Conservation (phyloP, 2,113 vertebrate species). For the Calypte anna region DNA sequence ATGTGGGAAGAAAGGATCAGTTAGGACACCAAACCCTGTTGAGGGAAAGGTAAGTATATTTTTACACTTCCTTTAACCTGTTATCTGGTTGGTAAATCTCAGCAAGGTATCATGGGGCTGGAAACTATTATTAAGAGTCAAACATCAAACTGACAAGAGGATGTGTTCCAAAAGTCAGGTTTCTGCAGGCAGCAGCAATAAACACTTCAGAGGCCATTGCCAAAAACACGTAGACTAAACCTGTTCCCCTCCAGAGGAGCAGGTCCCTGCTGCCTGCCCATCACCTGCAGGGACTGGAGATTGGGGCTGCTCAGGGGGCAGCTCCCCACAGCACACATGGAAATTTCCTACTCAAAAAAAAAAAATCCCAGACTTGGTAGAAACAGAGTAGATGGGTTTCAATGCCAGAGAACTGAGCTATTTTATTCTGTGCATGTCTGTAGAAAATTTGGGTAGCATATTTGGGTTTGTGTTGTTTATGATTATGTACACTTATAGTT, state of each 20-base stretch:
- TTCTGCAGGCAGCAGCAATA: constrained; percentile 52
- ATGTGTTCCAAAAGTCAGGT: constrained; percentile 50
- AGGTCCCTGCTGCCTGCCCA: neutral
- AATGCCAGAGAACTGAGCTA: neutral
- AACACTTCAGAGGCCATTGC: neutral
- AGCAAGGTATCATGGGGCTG: neutral
- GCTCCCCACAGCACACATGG: neutral
- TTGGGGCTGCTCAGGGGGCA: neutral
- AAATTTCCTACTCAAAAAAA: constrained; percentile 2
- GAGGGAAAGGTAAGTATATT: neutral
- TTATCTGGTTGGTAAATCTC: constrained; percentile 34
- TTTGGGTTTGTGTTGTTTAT: neutral
- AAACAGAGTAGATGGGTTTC: neutral
- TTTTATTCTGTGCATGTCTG: neutral
- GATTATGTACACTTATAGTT: neutral
- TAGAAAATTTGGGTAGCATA: neutral
- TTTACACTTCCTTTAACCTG: constrained; percentile 8
- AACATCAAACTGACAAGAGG: neutral
- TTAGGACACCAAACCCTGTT: neutral
- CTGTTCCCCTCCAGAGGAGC: neutral
- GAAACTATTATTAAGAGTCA: constrained; percentile 11
- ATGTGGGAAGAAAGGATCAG: neutral
- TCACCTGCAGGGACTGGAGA: neutral
- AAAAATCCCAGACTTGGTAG: neutral
- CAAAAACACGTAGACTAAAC: neutral